Percentiles rank a stretch among this genome's conserved stretches.
Conservation (phyloP, 2,888 invertebrate genomes). For the Augochlorella aurata region DNA sequence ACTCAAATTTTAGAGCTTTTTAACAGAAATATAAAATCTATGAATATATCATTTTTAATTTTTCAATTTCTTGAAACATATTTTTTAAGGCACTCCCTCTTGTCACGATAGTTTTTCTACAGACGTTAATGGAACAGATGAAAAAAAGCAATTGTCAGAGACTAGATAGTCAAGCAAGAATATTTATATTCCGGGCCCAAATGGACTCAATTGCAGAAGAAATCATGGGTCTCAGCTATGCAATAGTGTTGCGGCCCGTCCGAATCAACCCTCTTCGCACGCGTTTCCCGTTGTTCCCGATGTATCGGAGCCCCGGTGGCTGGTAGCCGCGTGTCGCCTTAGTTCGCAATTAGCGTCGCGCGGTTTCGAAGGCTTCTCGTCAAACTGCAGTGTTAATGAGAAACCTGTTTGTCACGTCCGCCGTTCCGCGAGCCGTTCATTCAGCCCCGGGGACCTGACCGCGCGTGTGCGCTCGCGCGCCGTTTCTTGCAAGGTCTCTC, state of each 20-base stretch:
- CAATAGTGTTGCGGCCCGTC: not conserved
- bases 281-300: not conserved
- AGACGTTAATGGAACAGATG: no score
- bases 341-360: constrained; percentile 60
- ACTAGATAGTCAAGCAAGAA: no score
- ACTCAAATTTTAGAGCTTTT: no score
- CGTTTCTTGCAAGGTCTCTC: constrained; percentile 6
- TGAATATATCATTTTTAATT: no score
- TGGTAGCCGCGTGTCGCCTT: constrained; percentile 59
- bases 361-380: constrained; percentile 51
- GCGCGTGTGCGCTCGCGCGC: constrained; percentile 5
- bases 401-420: constrained; percentile 64
- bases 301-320: not conserved
- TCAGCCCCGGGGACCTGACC: constrained; percentile 17
- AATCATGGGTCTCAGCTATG: not conserved
- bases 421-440: constrained; percentile 29
- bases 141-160: no score
- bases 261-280: no score
- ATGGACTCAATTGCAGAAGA: not conserved
- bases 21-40: no score
- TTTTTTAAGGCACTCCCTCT: no score
- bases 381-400: constrained; percentile 64
- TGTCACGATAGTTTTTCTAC: no score
- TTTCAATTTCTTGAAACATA: no score
- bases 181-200: no score